Percentiles rank a stretch among this genome's conserved stretches.
Conservation (phyloP, 2,888 invertebrate species). For the Athalia cordata region DNA sequence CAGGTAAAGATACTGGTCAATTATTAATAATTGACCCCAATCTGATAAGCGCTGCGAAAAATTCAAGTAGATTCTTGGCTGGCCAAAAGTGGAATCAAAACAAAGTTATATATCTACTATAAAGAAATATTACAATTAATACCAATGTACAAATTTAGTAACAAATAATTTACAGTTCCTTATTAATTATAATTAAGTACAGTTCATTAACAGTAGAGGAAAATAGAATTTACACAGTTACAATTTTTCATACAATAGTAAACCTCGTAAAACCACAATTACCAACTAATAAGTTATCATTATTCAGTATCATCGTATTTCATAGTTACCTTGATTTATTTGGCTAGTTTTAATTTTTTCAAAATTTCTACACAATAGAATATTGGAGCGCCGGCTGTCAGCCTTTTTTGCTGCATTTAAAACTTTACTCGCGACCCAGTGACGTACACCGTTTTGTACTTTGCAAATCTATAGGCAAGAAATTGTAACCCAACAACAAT, state of each 20-base stretch:
- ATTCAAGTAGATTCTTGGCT: conserved; percentile 64
- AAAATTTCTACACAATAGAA: conserved; percentile 37
- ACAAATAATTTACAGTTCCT: conserved; percentile 58
- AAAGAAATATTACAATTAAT: conserved; percentile 64
- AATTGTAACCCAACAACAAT: conserved; percentile 25
- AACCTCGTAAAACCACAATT: conserved; percentile 42
- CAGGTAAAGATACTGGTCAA: conserved; percentile 61
- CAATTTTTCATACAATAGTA: conserved; percentile 44
- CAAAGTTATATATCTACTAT: conserved; percentile 54
- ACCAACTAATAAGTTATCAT: conserved; percentile 44
- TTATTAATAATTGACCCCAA: conserved; percentile 63
- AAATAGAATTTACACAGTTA: conserved; percentile 45
- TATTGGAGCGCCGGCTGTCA: conserved; percentile 58
- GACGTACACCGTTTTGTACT: conserved; percentile 22
- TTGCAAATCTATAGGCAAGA: conserved; percentile 35
- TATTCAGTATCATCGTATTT: conserved; percentile 41
- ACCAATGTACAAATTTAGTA: conserved; percentile 50
- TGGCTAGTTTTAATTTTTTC: conserved; percentile 16
- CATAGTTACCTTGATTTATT: conserved; percentile 44
- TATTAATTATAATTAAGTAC: conserved; percentile 61
- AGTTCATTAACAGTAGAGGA: conserved; percentile 60
- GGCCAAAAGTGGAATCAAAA: conserved; percentile 62
- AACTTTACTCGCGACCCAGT: conserved; percentile 53
- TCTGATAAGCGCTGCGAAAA: conserved; percentile 67
- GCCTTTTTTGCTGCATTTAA: conserved; percentile 52